These are phyloP conservation scores for Acanthosepion esculentum DNA, from an alignment of 2,888 invertebrate genomes.

Conservation along the genomic window DNA sequence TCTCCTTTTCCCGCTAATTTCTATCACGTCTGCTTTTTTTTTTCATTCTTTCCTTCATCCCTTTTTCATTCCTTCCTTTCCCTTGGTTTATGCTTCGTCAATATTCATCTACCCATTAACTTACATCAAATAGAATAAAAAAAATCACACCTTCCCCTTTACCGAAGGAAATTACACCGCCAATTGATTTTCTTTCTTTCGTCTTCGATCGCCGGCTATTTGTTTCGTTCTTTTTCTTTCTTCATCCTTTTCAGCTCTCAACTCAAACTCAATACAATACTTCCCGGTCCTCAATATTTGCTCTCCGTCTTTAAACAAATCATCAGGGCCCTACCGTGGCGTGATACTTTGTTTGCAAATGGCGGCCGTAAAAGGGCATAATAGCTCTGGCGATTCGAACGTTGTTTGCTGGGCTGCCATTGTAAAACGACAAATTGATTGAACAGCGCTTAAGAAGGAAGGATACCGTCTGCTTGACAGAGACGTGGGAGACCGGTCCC, in stretches of 20 bases:
- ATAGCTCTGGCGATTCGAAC: not conserved
- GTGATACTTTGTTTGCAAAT: not conserved
- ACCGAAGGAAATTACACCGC: too few species aligned
- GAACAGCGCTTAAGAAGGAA: not conserved
- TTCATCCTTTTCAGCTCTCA: not conserved
- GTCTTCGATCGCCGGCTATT: not conserved
- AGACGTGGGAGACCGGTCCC: too few species aligned
- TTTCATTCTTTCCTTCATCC: not conserved
- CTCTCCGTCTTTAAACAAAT: not conserved
- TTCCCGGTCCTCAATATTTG: not conserved
- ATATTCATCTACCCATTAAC: too few species aligned
- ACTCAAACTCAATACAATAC: not conserved
- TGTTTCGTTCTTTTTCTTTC: not conserved
- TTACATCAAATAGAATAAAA: too few species aligned
- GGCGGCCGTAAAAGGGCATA: not conserved
- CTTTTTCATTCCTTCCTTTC: not conserved
- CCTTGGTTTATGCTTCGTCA: not conserved
- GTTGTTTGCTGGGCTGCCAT: not conserved
- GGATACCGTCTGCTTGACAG: too few species aligned
- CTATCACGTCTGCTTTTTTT: too few species aligned
- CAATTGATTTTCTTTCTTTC: not conserved
- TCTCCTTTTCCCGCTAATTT: not conserved
- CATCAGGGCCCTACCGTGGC: not conserved
- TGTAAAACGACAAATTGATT: not conserved
- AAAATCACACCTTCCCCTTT: too few species aligned